Conservation (phyloP, 2,797 vertebrate genomes). For the Myotis daubentonii region DNA sequence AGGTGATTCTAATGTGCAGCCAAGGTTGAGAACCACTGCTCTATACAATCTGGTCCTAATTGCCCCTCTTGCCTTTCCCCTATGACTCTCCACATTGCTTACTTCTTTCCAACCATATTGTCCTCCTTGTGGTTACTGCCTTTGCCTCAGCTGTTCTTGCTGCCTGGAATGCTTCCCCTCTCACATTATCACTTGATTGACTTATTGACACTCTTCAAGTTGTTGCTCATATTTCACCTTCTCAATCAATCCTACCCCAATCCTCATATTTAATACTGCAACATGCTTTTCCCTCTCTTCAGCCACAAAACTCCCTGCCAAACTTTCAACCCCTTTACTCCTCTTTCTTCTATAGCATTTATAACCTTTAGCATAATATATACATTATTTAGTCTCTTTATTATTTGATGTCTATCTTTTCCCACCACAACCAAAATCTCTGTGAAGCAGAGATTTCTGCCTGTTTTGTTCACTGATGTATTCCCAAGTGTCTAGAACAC, state of each 20-base stretch:
- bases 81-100: background rate
- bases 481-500: background rate
- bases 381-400: background rate
- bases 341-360: background rate
- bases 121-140: background rate
- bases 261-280: background rate
- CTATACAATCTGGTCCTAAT: background rate
- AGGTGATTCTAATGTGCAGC: too few relatives aligned
- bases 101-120: background rate
- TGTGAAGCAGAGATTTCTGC: background rate
- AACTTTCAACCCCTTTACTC: background rate
- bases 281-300: background rate
- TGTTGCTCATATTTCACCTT: background rate
- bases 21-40: too few relatives aligned
- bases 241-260: background rate
- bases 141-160: background rate
- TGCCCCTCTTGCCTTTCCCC: background rate
- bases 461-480: background rate
- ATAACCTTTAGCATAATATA: background rate
- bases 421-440: background rate
- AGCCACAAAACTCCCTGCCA: background rate
- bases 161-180: background rate
- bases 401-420: slow-evolving; percentile 30
- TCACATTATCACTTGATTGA: background rate
- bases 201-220: background rate